A percentile compares a stretch with the other conserved stretches of the same genome.
Conservation (phyloP, 35 echinoderm and acorn worm genomes). For the Hemicentrotus pulcherrimus region DNA sequence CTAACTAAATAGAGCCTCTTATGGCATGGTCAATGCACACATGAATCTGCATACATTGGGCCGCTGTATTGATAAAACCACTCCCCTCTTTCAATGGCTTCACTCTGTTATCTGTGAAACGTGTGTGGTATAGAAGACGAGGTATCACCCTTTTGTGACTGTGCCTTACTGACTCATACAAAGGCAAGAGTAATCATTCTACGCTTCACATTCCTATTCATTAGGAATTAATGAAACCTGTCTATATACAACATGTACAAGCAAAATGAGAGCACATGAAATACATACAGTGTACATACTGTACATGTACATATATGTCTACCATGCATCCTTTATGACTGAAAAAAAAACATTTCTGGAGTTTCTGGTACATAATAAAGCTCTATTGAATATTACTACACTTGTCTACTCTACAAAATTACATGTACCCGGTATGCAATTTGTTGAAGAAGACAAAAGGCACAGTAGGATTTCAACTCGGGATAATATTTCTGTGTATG, state of each 20-base stretch:
- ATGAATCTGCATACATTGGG: conserved; percentile 24
- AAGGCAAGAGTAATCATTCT: background rate
- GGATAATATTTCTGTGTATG: background rate
- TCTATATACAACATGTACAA: background rate
- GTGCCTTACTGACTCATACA: background rate
- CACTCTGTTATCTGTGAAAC: conserved; percentile 24
- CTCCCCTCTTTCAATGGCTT: background rate
- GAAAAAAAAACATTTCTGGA: no score
- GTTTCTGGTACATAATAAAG: no score
- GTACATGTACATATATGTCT: background rate
- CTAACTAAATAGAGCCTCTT: conserved; percentile 22
- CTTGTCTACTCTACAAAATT: no score
- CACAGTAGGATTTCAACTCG: background rate
- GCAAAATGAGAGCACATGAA: background rate
- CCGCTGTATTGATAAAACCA: background rate
- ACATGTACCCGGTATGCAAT: background rate
- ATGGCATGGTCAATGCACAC: background rate
- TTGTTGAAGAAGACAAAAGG: background rate
- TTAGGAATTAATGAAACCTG: background rate
- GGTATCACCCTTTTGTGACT: background rate
- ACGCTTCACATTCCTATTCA: background rate
- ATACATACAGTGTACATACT: background rate
- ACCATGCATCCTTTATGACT: background rate
- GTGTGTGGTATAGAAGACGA: background rate
- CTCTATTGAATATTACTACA: no score